Conservation (phyloP, 2,797 vertebrate genomes). For the Heterohyrax brucei region DNA sequence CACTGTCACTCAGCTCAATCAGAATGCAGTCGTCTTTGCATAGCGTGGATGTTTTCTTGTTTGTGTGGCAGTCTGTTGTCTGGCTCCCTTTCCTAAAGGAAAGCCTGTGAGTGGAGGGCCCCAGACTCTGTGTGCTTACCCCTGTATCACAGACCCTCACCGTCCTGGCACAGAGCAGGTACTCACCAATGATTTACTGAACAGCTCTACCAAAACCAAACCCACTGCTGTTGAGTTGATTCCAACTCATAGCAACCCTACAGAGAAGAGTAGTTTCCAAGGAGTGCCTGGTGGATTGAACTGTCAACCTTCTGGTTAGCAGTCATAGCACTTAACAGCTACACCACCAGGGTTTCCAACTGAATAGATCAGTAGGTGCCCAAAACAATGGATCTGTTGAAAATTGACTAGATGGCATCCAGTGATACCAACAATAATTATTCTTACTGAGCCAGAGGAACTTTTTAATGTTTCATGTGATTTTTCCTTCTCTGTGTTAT, state of each 20-base stretch:
- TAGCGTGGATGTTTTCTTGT: not conserved
- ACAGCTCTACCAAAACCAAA: too few species aligned
- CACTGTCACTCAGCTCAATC: not conserved
- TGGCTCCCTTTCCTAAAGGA: not conserved
- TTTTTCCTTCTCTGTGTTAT: not conserved
- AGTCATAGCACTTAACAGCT: too few species aligned
- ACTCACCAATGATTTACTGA: not conserved
- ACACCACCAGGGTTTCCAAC: too few species aligned
- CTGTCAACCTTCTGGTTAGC: too few species aligned
- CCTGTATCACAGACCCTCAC: not conserved
- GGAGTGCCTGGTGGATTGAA: too few species aligned
- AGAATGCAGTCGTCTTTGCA: fast-evolving
- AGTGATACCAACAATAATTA: not conserved
- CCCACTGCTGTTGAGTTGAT: too few species aligned
- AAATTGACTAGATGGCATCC: not conserved
- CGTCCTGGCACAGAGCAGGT: not conserved
- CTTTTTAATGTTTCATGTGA: not conserved
- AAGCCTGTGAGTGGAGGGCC: too few species aligned
- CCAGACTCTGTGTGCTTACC: fast-evolving
- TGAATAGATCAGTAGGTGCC: not conserved
- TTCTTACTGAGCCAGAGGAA: not conserved
- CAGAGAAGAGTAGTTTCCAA: too few species aligned
- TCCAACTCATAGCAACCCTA: too few species aligned
- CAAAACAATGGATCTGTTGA: not conserved
- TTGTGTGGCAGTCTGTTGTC: not conserved